phyloP scores from a whole-genome alignment of 2,113 vertebrate genomes.

The Malurus cyaneus region DNA sequence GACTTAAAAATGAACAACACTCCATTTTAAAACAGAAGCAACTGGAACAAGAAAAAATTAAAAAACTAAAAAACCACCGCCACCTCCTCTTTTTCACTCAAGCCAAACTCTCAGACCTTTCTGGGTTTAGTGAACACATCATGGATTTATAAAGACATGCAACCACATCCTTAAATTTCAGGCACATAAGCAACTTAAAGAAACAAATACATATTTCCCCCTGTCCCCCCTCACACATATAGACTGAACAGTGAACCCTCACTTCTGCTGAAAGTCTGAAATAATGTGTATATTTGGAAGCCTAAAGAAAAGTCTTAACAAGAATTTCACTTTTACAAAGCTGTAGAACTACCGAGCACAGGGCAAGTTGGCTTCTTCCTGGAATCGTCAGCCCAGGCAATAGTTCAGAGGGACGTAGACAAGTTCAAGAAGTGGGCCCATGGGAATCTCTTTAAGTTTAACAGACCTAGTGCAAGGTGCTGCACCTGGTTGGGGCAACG shows the following conservation, averaged over 20 bases:
- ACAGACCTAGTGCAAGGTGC: neutral
- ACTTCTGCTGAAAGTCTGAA: neutral
- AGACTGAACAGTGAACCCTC: neutral
- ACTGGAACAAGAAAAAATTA: neutral
- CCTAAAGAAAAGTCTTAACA: neutral
- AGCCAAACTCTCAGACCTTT: neutral
- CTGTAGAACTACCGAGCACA: neutral
- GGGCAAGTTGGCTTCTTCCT: neutral
- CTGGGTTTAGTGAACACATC: neutral
- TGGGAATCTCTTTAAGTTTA: neutral
- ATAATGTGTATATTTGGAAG: neutral
- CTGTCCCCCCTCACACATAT: accelerated
- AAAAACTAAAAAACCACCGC: neutral
- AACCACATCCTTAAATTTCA: neutral
- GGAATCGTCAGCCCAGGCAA: neutral
- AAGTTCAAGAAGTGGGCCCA: neutral
- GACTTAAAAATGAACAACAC: neutral
- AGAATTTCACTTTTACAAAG: neutral
- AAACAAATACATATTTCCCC: neutral
- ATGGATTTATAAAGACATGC: neutral
- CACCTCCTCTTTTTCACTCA: neutral
- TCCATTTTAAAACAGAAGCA: neutral
- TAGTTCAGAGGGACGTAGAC: neutral
- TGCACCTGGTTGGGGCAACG: neutral
- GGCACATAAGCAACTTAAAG: neutral